These are phyloP conservation scores for Urechis unicinctus DNA, from an alignment of 2,888 invertebrate species.

Conservation along the genomic window DNA sequence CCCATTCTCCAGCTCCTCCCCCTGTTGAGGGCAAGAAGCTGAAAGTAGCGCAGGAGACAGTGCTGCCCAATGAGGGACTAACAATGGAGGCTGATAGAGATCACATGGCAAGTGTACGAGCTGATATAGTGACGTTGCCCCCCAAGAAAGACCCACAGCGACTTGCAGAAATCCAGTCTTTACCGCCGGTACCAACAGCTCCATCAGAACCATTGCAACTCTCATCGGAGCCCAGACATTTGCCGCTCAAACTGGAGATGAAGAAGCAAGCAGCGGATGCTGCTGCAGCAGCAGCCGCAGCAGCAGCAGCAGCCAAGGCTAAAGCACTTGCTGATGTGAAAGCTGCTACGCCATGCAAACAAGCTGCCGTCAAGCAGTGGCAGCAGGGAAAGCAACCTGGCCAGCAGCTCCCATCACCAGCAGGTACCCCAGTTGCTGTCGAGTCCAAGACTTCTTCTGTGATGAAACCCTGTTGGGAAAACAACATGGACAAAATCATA, in stretches of 20 bases:
- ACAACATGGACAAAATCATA: constrained; percentile 77
- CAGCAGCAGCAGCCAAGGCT: background rate
- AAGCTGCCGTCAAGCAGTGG: background rate
- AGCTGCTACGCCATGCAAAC: background rate
- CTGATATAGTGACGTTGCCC: background rate
- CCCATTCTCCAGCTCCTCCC: background rate
- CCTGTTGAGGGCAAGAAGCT: background rate
- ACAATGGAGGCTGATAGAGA: background rate
- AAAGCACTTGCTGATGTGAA: background rate
- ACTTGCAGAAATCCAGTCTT: background rate
- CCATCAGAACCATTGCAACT: background rate
- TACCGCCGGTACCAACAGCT: background rate
- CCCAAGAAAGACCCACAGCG: background rate
- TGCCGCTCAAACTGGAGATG: constrained; percentile 11
- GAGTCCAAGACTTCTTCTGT: background rate
- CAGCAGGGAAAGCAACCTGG: background rate
- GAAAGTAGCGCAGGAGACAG: background rate
- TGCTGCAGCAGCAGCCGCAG: background rate
- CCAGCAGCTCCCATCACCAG: background rate
- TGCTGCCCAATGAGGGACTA: background rate
- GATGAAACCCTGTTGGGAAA: constrained; percentile 13
- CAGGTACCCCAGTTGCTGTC: background rate
- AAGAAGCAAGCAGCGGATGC: constrained; percentile 1
- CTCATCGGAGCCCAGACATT: constrained; percentile 10
- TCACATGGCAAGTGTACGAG: background rate